Percentiles rank a stretch among this genome's conserved stretches.
phyloP scores from a whole-genome alignment of 2,113 vertebrate species.

The Festucalex cinctus region DNA sequence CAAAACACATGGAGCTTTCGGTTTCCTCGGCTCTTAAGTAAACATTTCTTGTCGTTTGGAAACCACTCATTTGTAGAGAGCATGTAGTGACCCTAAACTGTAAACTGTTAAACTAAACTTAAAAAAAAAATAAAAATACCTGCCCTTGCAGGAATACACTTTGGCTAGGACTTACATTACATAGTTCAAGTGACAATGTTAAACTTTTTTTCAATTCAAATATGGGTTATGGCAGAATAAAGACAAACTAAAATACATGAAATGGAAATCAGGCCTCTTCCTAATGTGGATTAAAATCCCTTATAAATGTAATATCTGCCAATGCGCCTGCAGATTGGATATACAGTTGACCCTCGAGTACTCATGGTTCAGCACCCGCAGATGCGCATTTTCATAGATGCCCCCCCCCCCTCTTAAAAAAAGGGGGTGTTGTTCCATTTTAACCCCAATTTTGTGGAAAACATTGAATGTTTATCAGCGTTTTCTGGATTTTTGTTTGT shows the following conservation, averaged over 20 bases:
- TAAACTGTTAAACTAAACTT: too few relatives aligned
- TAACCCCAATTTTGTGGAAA: too few relatives aligned
- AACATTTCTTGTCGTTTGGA: constrained; percentile 79
- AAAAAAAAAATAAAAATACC: constrained; percentile 15
- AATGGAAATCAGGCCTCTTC: not conserved
- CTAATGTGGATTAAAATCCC: not conserved
- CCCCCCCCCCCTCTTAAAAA: too few relatives aligned
- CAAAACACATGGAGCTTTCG: constrained; percentile 82
- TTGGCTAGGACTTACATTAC: not conserved
- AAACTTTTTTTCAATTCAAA: not conserved
- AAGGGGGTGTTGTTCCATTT: too few relatives aligned
- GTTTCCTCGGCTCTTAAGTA: constrained; percentile 88
- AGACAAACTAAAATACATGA: not conserved
- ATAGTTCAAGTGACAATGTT: not conserved
- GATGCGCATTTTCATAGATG: too few relatives aligned
- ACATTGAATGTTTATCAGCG: too few relatives aligned
- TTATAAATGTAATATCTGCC: not conserved
- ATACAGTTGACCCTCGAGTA: not conserved
- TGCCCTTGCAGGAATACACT: constrained; percentile 23
- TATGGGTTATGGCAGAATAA: not conserved
- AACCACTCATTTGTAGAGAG: constrained; percentile 63
- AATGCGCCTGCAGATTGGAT: not conserved
- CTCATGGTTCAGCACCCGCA: too few relatives aligned
- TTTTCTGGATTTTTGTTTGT: too few relatives aligned
- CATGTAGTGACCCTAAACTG: constrained; percentile 48